Percentiles rank a stretch among this genome's conserved stretches.
These are phyloP conservation scores for Thymelicus sylvestris DNA, from an alignment of 2,888 invertebrate species.

Conservation along the genomic window DNA sequence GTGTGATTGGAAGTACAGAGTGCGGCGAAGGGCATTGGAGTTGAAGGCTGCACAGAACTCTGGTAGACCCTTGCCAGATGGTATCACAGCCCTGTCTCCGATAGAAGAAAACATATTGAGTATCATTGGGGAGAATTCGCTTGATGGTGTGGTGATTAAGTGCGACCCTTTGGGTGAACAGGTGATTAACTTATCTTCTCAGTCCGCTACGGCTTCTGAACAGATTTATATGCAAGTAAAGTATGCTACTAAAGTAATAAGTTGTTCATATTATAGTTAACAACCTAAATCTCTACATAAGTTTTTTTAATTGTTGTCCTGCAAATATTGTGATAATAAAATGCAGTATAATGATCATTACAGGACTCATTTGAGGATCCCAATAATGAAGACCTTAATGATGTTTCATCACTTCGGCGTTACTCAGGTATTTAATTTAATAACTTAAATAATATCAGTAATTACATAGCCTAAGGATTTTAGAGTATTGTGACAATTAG, in stretches of 20 bases:
- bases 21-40: constrained; percentile 61
- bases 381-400: neutral
- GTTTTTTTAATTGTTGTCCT: too few relatives aligned
- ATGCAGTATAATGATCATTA: neutral
- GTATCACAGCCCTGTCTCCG: constrained; percentile 51
- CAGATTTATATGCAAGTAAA: too few relatives aligned
- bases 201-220: too few relatives aligned
- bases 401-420: neutral
- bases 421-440: neutral
- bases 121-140: constrained; percentile 59
- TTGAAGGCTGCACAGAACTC: constrained; percentile 55
- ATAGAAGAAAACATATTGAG: constrained; percentile 61
- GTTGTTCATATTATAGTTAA: too few relatives aligned
- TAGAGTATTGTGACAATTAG: neutral
- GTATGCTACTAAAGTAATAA: too few relatives aligned
- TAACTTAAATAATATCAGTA: too few relatives aligned
- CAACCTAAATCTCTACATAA: too few relatives aligned
- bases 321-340: neutral
- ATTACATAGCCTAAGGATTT: neutral
- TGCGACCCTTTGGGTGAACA: constrained; percentile 57
- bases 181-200: neutral
- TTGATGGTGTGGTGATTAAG: constrained; percentile 59
- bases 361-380: constrained; percentile 8
- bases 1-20: constrained; percentile 72
- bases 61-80: constrained; percentile 54